phyloP scores from a whole-genome alignment of 1,140 invertebrate genomes.

The Aphidius gifuensis region DNA sequence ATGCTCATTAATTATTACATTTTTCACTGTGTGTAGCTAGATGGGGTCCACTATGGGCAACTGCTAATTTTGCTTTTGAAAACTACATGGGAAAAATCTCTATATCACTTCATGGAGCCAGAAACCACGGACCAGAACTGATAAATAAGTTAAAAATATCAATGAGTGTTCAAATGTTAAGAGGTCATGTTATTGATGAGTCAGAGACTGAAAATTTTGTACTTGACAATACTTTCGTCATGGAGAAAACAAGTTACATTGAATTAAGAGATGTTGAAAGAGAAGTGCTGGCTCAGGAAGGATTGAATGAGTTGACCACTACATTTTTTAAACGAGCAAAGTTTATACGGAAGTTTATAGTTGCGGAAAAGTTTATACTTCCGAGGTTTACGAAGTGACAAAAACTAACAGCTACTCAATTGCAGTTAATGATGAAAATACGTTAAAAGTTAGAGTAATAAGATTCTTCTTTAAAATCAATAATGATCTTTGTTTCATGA shows the following conservation, averaged over 20 bases:
- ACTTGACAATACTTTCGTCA: constrained; percentile 3
- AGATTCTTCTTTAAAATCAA: no score
- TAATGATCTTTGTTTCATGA: no score
- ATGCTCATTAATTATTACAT: constrained; percentile 27
- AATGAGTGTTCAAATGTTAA: constrained; percentile 22
- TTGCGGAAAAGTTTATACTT: constrained; percentile 26
- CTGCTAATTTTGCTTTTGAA: constrained; percentile 30
- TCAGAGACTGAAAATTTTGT: neutral
- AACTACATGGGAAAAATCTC: constrained; percentile 26
- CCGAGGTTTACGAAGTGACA: constrained; percentile 26
- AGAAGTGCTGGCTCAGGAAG: constrained; percentile 9
- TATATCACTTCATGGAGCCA: no score
- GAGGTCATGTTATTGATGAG: constrained; percentile 14
- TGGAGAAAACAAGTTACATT: constrained; percentile 6
- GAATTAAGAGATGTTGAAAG: neutral
- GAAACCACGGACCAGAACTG: constrained; percentile 23
- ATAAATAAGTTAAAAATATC: constrained; percentile 24
- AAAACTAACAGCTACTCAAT: constrained; percentile 27
- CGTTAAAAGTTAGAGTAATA: no score
- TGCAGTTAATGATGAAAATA: no score
- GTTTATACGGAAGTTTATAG: no score
- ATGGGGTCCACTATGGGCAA: constrained; percentile 32
- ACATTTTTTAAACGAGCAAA: constrained; percentile 21
- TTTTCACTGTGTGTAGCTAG: neutral
- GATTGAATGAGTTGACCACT: constrained; percentile 12